Evolutionary conservation across 2,797 vertebrate genomes (phyloP), one percentile per base, ranked within the genome.

Genomic region (Dromococcyx pavoninus): DNA sequence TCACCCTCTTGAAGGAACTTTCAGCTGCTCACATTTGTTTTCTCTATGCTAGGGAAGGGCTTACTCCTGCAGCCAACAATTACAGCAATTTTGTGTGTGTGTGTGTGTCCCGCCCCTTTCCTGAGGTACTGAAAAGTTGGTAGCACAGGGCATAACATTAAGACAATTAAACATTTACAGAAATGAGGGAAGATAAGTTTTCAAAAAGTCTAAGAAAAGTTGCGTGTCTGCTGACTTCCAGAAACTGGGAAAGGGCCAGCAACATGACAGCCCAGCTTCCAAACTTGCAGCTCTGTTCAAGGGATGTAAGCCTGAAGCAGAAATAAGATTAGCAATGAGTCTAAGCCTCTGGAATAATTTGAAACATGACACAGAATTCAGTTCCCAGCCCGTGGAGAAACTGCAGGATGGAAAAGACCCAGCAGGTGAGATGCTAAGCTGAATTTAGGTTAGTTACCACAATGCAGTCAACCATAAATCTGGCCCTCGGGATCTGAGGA

Each of bases 351-450:
- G 54, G 62, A 79, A 73, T 35, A 67, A 89, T 60, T 1, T 71
- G 60, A 83, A 92, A 72, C 43, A 19, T 6, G 2, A 65, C 24
- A 11, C 24, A 83, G 43, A 81, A 73, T 58, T 86, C 51, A 83
- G 19, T 72, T 58, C 66, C 88, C 48, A 72, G 58, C 30, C 41
- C 0, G 0, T 10, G 61, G 32, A 89, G 72, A 80, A 86, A 51
- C 28, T 41, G 46, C 28, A 9, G 3, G 21, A 78, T 10, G 62
- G 58, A 86, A 80, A 93, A 88, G 78, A 62, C 8, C 22, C 1
- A 0, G 25, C 0, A 0, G 6, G n/a, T 54, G 65, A 74, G 72
- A 83, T 0, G 1, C 27, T 53, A 46, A 75, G 10, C 60, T 22
- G 35, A 86, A 43, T 15, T 78, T 54, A 51, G 51, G 28, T 32